Percentiles rank a stretch among this genome's conserved stretches.
Conservation (phyloP, 1,140 invertebrate genomes). For the Paralvinella palmiformis region DNA sequence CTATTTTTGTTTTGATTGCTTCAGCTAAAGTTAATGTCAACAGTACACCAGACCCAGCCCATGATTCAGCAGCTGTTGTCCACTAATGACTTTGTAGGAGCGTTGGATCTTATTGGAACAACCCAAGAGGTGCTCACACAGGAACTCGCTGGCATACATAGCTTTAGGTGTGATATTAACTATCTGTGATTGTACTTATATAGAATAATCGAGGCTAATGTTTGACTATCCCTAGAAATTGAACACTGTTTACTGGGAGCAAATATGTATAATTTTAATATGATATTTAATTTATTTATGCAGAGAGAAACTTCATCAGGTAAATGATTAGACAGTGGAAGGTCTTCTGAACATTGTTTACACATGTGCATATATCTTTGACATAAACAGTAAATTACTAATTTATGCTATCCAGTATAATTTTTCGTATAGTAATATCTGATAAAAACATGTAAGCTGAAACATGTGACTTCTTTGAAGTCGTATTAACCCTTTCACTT, state of each 20-base stretch:
- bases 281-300: slow-evolving; percentile 25
- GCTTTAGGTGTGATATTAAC: slow-evolving; percentile 75
- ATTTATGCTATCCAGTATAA: too few relatives aligned
- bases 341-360: slow-evolving; percentile 75
- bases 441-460: too few relatives aligned
- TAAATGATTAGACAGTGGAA: slow-evolving; percentile 73
- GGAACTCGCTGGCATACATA: slow-evolving; percentile 83
- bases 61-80: slow-evolving; percentile 91
- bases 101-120: slow-evolving; percentile 90
- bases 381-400: too few relatives aligned
- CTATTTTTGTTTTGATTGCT: too few relatives aligned
- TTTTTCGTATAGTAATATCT: too few relatives aligned
- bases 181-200: neutral
- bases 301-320: slow-evolving; percentile 56
- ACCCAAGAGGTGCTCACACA: slow-evolving; percentile 89
- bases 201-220: neutral
- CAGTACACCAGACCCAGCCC: slow-evolving; percentile 94
- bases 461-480: too few relatives aligned
- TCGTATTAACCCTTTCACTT: too few relatives aligned
- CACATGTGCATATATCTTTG: too few relatives aligned
- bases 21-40: slow-evolving; percentile 84
- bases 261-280: too few relatives aligned
- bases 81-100: slow-evolving; percentile 94
- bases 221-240: too few relatives aligned
- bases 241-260: too few relatives aligned